Base-by-base conservation (phyloP, 2,888 invertebrate species). In the Stictocephala bisonia region DNA sequence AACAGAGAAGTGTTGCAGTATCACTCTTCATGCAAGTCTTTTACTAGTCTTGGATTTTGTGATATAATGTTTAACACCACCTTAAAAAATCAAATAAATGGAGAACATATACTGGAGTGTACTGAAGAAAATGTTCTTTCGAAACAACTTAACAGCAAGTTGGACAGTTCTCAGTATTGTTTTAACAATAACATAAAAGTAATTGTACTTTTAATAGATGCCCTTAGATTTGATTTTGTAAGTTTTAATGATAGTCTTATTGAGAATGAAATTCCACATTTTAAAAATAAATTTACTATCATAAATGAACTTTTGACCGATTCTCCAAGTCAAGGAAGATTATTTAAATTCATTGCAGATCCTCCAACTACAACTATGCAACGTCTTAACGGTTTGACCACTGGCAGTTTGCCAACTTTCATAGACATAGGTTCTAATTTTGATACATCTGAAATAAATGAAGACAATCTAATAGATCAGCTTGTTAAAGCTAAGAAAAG, bases 301-400 rank as follows among this genome's bases (percentile, higher is more conserved):
- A 87, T 97, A 71, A 84, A 87, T 70, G 87, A 91, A 73, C 83
- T 91, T 2, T 79, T 93, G 24, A 83, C 85, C 11, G 85, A 85
- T 29, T 83, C 87, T 78, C 92, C 94, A 0, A 85, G 89, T 0
- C 86, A 89, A 70, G 84, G 91, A 0, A 87, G 91, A 51, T 82
- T 95, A 0, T 93, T 91, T 83, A 91, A 91, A 78, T 97, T 98
- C 81, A 88, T 95, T 79, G 99, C 99, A 1, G 99, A 99, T 85
- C 97, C 99, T 18, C 99, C 99, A 0, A 99, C 99, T 0, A 99
- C 99, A 0, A 99, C 99, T 0, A 87, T 98, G 85, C 99, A 99
- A 84, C 88, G 99, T 67, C 85, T 99, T 0, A 97, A 96, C 83
- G 97, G 94, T 1, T 85, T 99, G 4, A 96, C 95, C 0, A 98